phyloP scores from a whole-genome alignment of 2,888 invertebrate species.

The Pterostichus madidus region DNA sequence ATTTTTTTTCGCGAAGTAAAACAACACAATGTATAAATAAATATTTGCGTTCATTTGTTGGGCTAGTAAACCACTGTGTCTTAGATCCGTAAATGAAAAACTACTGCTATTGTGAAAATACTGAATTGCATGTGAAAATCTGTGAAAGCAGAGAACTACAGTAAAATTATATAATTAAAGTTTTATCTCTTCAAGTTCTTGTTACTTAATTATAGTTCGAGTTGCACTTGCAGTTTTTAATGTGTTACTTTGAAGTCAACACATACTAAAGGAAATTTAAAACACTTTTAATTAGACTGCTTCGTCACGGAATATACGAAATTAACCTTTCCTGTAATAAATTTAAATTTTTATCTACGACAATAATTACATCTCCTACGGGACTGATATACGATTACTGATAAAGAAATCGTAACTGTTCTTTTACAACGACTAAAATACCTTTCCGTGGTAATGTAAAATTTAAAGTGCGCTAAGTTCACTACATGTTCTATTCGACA shows the following conservation, averaged over 20 bases:
- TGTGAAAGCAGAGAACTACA: too few relatives aligned
- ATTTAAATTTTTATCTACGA: slow-evolving; percentile 56
- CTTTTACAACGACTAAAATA: slow-evolving; percentile 49
- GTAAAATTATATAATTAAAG: too few relatives aligned
- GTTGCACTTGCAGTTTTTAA: slow-evolving; percentile 3
- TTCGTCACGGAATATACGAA: not conserved
- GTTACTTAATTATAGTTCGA: not conserved
- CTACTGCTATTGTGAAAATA: too few relatives aligned
- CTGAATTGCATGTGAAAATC: too few relatives aligned
- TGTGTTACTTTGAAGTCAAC: slow-evolving; percentile 2
- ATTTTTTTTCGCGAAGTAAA: too few relatives aligned
- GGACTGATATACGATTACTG: slow-evolving; percentile 56
- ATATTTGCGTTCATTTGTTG: too few relatives aligned
- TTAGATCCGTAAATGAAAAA: too few relatives aligned
- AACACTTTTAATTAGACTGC: slow-evolving; percentile 12
- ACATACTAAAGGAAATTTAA: slow-evolving; percentile 20
- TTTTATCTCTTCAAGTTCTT: too few relatives aligned
- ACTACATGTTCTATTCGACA: not conserved
- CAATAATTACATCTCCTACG: slow-evolving; percentile 50
- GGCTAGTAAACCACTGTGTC: too few relatives aligned
- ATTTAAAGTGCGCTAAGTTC: slow-evolving; percentile 2
- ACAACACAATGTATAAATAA: too few relatives aligned
- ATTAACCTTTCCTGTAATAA: slow-evolving; percentile 58
- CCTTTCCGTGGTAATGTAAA: slow-evolving; percentile 59
- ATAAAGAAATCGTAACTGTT: slow-evolving; percentile 64